Percentiles rank a stretch among this genome's conserved stretches.
phyloP scores from a whole-genome alignment of 2,797 vertebrate species.

The Acanthornis magna region DNA sequence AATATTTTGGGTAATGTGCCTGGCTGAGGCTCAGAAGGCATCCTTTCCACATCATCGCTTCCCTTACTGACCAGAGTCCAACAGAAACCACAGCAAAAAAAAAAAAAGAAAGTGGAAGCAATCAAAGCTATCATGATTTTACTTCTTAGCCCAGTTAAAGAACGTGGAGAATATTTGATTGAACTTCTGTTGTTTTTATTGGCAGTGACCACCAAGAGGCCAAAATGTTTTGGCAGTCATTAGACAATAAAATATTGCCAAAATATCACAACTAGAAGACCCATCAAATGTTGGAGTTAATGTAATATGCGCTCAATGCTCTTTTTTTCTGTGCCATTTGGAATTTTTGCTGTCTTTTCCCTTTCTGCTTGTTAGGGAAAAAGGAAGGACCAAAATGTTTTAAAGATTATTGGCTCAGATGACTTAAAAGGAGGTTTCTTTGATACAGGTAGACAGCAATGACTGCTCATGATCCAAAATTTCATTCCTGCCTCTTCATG shows the following conservation, averaged over 20 bases:
- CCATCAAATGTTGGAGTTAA: neutral
- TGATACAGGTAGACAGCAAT: neutral
- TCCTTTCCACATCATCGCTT: neutral
- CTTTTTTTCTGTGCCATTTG: fast-evolving
- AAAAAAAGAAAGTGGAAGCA: neutral
- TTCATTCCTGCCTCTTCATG: neutral
- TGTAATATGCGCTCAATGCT: neutral
- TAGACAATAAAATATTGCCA: neutral
- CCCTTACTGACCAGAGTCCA: neutral
- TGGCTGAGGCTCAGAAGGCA: neutral
- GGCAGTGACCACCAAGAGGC: neutral
- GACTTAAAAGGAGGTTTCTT: neutral
- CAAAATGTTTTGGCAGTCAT: neutral
- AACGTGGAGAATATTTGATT: neutral
- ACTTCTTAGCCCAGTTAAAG: neutral
- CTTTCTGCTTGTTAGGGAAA: neutral
- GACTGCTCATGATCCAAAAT: neutral
- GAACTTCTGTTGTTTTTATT: neutral
- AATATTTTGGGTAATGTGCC: neutral
- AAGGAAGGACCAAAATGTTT: neutral
- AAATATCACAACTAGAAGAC: neutral
- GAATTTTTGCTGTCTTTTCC: neutral
- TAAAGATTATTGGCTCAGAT: neutral
- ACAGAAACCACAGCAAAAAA: neutral
- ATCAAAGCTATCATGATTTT: neutral